These are phyloP conservation scores for Vespertilio murinus DNA, from an alignment of 2,797 vertebrate species.

Conservation along the genomic window DNA sequence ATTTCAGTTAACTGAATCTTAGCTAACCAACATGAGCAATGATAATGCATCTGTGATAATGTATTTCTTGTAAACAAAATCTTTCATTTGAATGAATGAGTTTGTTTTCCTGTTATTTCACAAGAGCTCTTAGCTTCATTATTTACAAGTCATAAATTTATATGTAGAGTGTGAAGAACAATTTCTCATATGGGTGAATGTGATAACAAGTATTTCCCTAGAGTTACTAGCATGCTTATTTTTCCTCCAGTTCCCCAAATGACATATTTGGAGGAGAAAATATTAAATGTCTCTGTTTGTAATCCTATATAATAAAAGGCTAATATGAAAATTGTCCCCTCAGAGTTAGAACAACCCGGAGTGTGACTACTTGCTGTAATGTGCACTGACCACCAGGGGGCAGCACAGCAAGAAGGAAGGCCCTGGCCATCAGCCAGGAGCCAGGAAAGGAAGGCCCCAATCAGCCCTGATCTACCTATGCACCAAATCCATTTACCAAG, in stretches of 20 bases:
- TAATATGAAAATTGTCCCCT: no score
- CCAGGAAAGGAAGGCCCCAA: no score
- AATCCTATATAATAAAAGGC: no score
- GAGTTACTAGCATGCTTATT: background rate
- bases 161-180: background rate
- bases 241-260: background rate
- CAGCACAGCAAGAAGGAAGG: no score
- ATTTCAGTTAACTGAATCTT: conserved; percentile 28
- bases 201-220: background rate
- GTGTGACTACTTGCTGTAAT: no score
- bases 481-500: no score
- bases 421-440: no score
- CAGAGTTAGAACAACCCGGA: no score
- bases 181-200: conserved; percentile 35
- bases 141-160: conserved; percentile 39
- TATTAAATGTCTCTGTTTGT: background rate
- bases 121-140: background rate
- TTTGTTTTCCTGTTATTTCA: conserved; percentile 29
- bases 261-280: background rate
- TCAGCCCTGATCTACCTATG: no score
- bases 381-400: no score
- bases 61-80: conserved; percentile 48
- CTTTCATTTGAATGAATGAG: conserved; percentile 44
- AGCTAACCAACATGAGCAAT: background rate
- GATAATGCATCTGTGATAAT: background rate